Evolutionary conservation across 2,888 invertebrate species (phyloP).

Genomic region (Erebia epiphron): DNA sequence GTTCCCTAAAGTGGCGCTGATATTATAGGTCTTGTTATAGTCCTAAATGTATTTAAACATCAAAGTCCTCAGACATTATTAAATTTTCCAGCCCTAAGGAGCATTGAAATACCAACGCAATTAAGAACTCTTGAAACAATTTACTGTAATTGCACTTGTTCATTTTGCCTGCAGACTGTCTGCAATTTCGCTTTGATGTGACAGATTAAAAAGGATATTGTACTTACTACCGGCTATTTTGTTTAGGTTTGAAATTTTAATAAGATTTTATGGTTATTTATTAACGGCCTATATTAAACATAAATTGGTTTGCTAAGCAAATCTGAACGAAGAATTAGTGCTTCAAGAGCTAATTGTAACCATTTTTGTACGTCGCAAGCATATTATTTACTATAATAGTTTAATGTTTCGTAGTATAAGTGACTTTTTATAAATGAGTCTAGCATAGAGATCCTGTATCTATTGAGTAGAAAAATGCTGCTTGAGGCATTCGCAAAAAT

Average conservation of each 20-base stretch:
- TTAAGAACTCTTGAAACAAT: constrained; percentile 43
- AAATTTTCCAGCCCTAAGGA: constrained; percentile 38
- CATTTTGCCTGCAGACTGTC: constrained; percentile 40
- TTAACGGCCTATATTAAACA: background rate
- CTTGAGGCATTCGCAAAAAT: no score
- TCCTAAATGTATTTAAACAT: constrained; percentile 27
- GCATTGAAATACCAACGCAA: constrained; percentile 42
- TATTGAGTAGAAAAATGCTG: no score
- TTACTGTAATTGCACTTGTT: constrained; percentile 42
- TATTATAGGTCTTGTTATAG: background rate
- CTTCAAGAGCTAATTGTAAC: no score
- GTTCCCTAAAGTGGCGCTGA: background rate
- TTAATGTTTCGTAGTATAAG: no score
- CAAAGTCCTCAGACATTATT: constrained; percentile 35
- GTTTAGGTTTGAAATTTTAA: constrained; percentile 15
- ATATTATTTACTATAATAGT: no score
- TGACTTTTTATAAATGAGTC: no score
- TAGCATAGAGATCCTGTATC: no score
- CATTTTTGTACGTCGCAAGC: no score
- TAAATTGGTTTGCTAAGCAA: background rate
- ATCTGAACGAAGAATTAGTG: background rate
- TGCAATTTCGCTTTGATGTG: constrained; percentile 40
- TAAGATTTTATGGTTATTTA: background rate
- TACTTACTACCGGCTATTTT: constrained; percentile 10
- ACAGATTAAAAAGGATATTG: constrained; percentile 28